phyloP scores from a whole-genome alignment of 2,797 vertebrate genomes.

The Aldrovandia affinis region DNA sequence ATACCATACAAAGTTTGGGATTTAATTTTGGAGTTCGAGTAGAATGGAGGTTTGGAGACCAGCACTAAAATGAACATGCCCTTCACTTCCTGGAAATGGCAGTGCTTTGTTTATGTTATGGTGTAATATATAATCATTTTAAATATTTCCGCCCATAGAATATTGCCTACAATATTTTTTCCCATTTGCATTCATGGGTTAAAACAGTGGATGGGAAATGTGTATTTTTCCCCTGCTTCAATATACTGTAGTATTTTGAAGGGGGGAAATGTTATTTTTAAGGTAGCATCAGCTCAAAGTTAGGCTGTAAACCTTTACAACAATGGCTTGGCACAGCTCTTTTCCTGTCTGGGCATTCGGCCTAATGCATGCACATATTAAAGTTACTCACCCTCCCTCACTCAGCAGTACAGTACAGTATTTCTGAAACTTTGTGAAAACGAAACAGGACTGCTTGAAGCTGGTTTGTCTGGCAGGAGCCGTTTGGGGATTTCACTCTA shows the following conservation, averaged over 20 bases:
- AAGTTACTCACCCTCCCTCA: not conserved
- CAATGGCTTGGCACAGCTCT: not conserved
- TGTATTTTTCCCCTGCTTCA: not conserved
- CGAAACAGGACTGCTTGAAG: not conserved
- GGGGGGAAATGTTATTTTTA: not conserved
- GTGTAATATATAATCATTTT: not conserved
- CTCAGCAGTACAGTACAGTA: not conserved
- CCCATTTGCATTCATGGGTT: too few species aligned
- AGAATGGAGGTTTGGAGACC: too few species aligned
- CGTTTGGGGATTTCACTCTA: not conserved
- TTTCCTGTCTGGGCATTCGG: not conserved
- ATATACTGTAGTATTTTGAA: not conserved
- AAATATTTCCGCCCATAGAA: not conserved
- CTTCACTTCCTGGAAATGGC: too few species aligned
- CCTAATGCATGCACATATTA: not conserved
- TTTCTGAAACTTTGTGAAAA: conserved; percentile 7
- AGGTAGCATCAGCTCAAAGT: not conserved
- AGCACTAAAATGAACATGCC: not conserved
- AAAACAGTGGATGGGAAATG: not conserved
- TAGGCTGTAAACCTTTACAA: not conserved
- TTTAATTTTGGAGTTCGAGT: not conserved
- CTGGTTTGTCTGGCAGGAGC: not conserved
- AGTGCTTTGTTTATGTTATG: too few species aligned
- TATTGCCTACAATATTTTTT: too few species aligned
- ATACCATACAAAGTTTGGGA: too few species aligned